phyloP scores from a whole-genome alignment of 2,797 vertebrate species.

The Protosalanx chinensis region DNA sequence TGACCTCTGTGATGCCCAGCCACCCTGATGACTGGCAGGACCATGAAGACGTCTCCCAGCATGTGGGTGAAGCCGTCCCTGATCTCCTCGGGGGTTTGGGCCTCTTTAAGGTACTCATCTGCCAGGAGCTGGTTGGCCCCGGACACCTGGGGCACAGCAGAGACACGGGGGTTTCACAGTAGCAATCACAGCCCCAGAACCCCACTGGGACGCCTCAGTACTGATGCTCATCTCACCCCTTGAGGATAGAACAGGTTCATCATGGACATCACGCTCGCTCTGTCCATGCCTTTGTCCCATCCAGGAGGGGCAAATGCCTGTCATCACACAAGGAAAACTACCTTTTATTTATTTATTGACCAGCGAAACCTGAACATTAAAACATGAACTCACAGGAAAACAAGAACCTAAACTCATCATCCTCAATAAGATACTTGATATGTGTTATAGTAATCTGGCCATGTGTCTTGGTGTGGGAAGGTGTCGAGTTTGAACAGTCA shows the following conservation, averaged over 20 bases:
- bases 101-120: conserved; percentile 74
- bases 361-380: conserved; percentile 7
- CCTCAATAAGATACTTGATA: no score
- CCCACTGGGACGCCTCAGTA: not conserved
- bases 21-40: conserved; percentile 67
- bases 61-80: conserved; percentile 75
- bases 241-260: conserved; percentile 58
- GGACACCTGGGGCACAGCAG: conserved; percentile 40
- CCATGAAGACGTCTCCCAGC: conserved; percentile 76
- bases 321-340: conserved; percentile 2
- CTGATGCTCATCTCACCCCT: conserved; percentile 57
- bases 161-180: not conserved
- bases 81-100: conserved; percentile 64
- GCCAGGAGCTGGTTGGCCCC: conserved; percentile 54
- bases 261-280: conserved; percentile 50
- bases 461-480: no score
- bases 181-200: no score
- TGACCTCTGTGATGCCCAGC: conserved; percentile 81
- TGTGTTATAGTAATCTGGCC: no score
- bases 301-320: conserved; percentile 60
- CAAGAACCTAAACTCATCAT: not conserved
- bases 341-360: not conserved
- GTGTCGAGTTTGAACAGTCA: no score
- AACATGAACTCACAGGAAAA: not conserved
- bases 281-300: conserved; percentile 68